phyloP scores from a whole-genome alignment of 2,113 vertebrate species.

The Ceuthmochares aereus region DNA sequence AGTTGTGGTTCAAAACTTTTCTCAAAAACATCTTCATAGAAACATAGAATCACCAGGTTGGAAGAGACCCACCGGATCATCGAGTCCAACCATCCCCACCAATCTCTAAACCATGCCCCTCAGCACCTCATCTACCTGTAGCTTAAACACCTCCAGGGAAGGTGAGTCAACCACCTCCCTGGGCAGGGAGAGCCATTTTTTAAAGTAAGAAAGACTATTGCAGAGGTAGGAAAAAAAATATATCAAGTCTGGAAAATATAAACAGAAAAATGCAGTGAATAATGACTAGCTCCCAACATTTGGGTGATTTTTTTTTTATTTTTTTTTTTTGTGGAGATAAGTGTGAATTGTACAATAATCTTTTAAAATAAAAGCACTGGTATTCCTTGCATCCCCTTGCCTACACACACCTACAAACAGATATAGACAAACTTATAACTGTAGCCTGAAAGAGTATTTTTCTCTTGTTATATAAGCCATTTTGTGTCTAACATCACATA shows the following conservation, averaged over 20 bases:
- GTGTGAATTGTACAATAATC: not conserved
- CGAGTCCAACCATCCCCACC: too few species aligned
- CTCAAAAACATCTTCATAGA: not conserved
- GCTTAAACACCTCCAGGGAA: too few species aligned
- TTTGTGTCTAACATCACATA: not conserved
- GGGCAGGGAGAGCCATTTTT: not conserved
- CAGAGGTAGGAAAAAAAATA: not conserved
- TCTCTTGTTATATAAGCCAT: not conserved
- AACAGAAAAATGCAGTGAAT: not conserved
- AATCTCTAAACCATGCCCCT: too few species aligned
- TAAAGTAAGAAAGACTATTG: not conserved
- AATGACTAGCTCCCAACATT: not conserved
- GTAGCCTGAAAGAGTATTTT: not conserved
- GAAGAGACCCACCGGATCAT: too few species aligned
- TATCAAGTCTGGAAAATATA: not conserved
- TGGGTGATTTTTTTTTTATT: too few species aligned
- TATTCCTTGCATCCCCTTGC: conserved; percentile 17
- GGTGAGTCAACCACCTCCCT: too few species aligned
- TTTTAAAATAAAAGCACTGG: conserved; percentile 29
- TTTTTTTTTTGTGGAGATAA: not conserved
- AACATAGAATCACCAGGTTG: too few species aligned
- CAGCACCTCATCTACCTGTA: too few species aligned
- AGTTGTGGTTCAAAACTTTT: not conserved
- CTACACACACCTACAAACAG: conserved; percentile 3
- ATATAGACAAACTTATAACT: not conserved